These are phyloP conservation scores for Eretmochelys imbricata DNA, from an alignment of 2,113 vertebrate species.

Conservation along the genomic window DNA sequence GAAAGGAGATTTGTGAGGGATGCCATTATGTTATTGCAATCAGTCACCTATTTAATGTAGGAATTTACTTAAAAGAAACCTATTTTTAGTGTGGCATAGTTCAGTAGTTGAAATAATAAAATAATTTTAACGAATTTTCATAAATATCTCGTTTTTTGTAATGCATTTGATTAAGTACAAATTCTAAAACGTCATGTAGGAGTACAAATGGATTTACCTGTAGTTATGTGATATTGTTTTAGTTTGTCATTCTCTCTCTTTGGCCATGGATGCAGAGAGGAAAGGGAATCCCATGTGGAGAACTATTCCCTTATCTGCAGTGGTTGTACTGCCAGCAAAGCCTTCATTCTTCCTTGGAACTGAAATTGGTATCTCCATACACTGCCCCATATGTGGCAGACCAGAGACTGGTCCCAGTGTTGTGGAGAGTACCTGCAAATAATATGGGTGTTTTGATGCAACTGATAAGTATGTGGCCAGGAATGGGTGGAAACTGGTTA, in stretches of 20 bases:
- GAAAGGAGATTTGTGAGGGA: neutral
- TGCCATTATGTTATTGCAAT: neutral
- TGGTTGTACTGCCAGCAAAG: neutral
- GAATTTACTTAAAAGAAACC: neutral
- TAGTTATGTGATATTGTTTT: neutral
- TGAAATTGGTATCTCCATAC: neutral
- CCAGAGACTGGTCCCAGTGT: neutral
- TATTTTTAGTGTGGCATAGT: neutral
- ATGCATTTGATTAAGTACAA: neutral
- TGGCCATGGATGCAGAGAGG: neutral
- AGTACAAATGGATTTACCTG: neutral
- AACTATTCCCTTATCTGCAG: neutral
- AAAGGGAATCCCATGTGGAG: neutral
- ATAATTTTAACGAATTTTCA: neutral
- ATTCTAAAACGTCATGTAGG: rapidly evolving
- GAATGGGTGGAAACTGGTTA: neutral
- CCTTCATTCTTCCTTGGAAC: neutral
- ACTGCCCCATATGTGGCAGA: neutral
- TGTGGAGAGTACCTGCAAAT: neutral
- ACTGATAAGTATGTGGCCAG: neutral
- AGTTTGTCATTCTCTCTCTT: neutral
- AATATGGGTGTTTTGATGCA: neutral
- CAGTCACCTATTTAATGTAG: neutral
- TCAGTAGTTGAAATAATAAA: neutral
- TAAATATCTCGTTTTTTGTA: neutral